Evolutionary conservation across 2,797 vertebrate genomes (phyloP), one percentile per base, ranked within the genome.

Genomic region (Falco naumanni): DNA sequence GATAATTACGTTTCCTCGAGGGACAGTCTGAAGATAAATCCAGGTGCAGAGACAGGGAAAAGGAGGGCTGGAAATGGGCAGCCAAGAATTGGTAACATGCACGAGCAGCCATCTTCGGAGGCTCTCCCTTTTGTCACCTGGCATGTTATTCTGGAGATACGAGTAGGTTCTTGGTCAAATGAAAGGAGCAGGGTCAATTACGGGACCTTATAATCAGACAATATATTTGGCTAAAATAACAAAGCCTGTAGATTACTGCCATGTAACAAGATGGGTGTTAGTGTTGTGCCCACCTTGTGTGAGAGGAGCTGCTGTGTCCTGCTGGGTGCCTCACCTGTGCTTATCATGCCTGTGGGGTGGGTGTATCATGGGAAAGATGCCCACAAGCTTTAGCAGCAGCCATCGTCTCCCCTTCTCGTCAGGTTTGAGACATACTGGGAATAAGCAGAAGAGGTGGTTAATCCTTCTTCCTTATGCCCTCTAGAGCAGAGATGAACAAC

Each of bases 341-440:
- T 53, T 6, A 10, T 12, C 1, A 0, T 34, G 26, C n/a, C 53
- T 39, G 28, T 4, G 1, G 41, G 15, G 7, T 54, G 41, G 15
- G 9, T 54, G 4, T 29, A 5, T 16, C 6, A 0, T 6, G 14
- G n/a, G 56, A 51, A 69, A 57, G 64, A 22, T 33, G 37, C 16
- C 60, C 69, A 13, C 51, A 41, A 39, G 59, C n/a, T 72, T 56
- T 48, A 65, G 41, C 56, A 81, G 45, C 33, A 72, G 1, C 61
- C 15, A 11, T 48, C 53, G 45, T 51, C 39, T 33, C 25, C 43
- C 14, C 50, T 75, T 61, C 66, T 63, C 6, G 34, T 63, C 11
- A 7, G 4, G 9, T 10, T 25, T 8, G 6, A 39, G 76, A n/a
- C 37, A 31, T 11, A 5, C 29, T 24, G 76, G n/a, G 50, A 84